Conservation (phyloP, 2,888 invertebrate species). For the Rhagonycha lutea region DNA sequence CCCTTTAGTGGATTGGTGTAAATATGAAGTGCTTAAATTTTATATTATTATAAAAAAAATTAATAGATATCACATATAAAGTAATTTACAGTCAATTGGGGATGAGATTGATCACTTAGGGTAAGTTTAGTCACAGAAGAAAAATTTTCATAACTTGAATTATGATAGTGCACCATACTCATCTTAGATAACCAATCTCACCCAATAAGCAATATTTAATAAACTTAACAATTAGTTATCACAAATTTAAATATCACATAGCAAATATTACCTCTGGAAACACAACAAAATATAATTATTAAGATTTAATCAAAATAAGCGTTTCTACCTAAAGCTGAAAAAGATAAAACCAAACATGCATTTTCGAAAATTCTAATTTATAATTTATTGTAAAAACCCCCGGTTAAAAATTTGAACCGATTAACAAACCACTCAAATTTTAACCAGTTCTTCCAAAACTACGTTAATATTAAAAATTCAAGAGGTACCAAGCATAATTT, state of each 20-base stretch:
- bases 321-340: background rate
- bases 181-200: background rate
- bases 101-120: background rate
- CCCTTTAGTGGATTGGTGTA: background rate
- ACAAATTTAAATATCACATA: constrained; percentile 1
- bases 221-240: background rate
- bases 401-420: background rate
- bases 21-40: background rate
- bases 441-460: too few species aligned
- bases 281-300: background rate
- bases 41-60: background rate
- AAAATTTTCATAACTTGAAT: background rate
- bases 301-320: background rate
- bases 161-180: background rate
- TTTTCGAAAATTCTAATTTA: background rate
- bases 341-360: background rate
- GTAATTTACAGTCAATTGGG: background rate
- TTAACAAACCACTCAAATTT: too few species aligned
- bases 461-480: too few species aligned
- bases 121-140: background rate
- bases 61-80: background rate
- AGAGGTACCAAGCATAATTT: too few species aligned
- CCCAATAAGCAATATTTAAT: background rate
- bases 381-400: background rate
- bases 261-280: background rate